A percentile compares a stretch with the other conserved stretches of the same genome.
phyloP scores from a whole-genome alignment of 1,140 invertebrate genomes.

The Drosophila trapezifrons region DNA sequence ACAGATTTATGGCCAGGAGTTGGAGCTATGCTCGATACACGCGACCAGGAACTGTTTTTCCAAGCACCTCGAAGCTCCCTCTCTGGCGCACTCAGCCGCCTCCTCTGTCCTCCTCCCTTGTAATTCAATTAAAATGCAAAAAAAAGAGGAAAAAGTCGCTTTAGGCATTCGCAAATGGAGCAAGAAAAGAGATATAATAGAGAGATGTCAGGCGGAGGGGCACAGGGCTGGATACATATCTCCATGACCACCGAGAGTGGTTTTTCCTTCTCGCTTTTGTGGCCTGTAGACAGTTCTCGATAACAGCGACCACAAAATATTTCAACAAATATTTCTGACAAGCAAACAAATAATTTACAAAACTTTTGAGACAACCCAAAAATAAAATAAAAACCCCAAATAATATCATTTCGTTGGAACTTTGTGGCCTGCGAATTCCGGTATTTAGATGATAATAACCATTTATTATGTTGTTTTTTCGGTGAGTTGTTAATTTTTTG shows the following conservation, averaged over 20 bases:
- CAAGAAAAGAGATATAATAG: constrained; percentile 34
- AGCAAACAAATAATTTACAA: constrained; percentile 35
- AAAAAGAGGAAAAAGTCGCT: constrained; percentile 46
- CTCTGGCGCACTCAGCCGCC: constrained; percentile 1
- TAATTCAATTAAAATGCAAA: constrained; percentile 81
- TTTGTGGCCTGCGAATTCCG: constrained; percentile 18
- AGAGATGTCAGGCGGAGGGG: constrained; percentile 1
- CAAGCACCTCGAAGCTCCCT: constrained; percentile 13
- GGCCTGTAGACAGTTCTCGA: constrained; percentile 39
- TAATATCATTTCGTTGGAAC: constrained; percentile 17
- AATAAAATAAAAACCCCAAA: neutral
- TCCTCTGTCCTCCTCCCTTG: constrained; percentile 30
- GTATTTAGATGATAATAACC: constrained; percentile 23
- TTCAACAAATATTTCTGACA: constrained; percentile 34
- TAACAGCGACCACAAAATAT: constrained; percentile 24
- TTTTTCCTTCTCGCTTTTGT: constrained; percentile 6
- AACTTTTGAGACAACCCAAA: constrained; percentile 20
- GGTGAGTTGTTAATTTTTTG: constrained; percentile 31
- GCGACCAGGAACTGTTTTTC: constrained; percentile 63
- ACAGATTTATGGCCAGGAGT: constrained; percentile 74
- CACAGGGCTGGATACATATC: neutral
- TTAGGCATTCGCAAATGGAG: constrained; percentile 65
- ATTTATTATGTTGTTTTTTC: constrained; percentile 42
- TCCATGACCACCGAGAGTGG: constrained; percentile 41
- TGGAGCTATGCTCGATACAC: constrained; percentile 34